Evolutionary conservation across 1,140 invertebrate genomes (phyloP), one percentile per base, ranked within the genome.

Genomic region (Latrodectus geometricus): DNA sequence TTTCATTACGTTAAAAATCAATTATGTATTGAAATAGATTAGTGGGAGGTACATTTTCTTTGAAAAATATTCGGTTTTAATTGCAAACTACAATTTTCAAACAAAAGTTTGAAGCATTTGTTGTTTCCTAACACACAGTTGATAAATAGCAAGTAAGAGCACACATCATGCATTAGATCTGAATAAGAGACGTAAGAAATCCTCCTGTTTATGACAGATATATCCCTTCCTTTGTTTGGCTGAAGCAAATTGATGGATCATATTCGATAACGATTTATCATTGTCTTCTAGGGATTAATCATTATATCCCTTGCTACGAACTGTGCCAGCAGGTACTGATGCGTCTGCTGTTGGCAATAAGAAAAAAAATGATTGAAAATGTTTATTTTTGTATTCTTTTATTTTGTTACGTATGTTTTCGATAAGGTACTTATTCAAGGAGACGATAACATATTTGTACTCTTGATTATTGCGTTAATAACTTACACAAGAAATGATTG

Each of bases 241-340:
- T 23, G 8, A 49, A 17, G 20, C 23, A 11, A 9, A 49, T 50
- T 79, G 77, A 79, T 79, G 61, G 77, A 79, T 79, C 17, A 49
- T 15, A 20, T 50, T 79, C 65, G 56, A 79, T 79, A 79, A 50
- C 77, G 77, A 79, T 79, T 79, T 61, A 79, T 79, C 77, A 79
- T 79, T 79, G 77, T 79, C 77, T 79, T 21, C 48, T 21, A 68
- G 35, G 54, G 61, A 79, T 79, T 79, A 79, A 79, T 79, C 77
- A 61, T 68, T 79, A 15, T 49, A 68, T 17, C 52, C 74, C 14
- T 61, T 11, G 11, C 20, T 49, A 79, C 77, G 20, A 79, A 35
- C 11, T 66, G 49, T 54, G 9, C 5, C 54, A 66, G 76, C 12
- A 70, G 76, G 56, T 35, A 54, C 21, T 48, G 8, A 23, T 23